phyloP scores from a whole-genome alignment of 2,113 vertebrate species.

The Vireo altiloquus region DNA sequence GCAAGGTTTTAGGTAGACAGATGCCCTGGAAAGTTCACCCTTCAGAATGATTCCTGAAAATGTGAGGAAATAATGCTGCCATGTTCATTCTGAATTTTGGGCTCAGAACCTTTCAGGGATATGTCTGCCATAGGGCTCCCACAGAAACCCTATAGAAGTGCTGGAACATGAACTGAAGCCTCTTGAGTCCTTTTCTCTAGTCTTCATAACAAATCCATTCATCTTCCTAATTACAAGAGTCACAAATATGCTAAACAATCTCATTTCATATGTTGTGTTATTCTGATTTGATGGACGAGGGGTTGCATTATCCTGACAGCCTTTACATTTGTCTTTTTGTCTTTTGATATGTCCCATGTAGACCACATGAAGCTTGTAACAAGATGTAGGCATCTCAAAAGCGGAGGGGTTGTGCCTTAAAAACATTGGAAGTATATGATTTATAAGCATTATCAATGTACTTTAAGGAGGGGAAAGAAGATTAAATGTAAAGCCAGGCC shows the following conservation, averaged over 20 bases:
- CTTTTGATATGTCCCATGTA: background rate
- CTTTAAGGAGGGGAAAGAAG: background rate
- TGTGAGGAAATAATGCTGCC: background rate
- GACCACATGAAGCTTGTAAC: background rate
- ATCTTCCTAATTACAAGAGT: background rate
- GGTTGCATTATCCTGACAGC: background rate
- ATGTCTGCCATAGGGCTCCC: background rate
- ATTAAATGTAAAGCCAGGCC: background rate
- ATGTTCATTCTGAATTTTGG: background rate
- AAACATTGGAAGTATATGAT: background rate
- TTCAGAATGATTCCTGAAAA: background rate
- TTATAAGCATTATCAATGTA: background rate
- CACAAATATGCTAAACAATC: background rate
- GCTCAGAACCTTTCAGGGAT: accelerated
- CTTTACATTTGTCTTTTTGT: background rate
- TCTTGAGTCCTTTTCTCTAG: background rate
- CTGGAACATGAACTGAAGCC: background rate
- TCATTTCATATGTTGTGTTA: background rate
- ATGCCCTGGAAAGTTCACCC: background rate
- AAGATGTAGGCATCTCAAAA: background rate
- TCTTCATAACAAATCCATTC: background rate
- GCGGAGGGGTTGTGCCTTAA: background rate
- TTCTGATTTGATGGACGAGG: background rate
- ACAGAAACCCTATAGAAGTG: background rate
- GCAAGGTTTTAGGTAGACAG: background rate